Conservation (phyloP, 2,797 vertebrate genomes). For the Streptopelia turtur region DNA sequence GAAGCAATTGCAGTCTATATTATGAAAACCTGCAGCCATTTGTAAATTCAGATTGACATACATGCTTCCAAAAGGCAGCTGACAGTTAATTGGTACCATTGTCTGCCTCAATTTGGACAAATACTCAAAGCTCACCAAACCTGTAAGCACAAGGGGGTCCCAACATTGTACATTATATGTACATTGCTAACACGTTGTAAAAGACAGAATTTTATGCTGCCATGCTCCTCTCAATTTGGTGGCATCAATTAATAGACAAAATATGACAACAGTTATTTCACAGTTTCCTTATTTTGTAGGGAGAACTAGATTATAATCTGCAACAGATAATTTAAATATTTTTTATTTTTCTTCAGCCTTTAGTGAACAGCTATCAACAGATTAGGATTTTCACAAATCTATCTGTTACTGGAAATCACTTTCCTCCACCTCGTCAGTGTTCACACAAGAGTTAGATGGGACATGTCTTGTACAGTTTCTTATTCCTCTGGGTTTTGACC, state of each 20-base stretch:
- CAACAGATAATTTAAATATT: neutral
- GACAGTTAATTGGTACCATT: neutral
- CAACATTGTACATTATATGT: neutral
- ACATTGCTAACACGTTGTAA: neutral
- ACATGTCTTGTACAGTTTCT: neutral
- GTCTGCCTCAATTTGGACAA: neutral
- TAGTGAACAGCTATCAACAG: neutral
- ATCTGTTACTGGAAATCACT: neutral
- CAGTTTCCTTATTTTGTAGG: neutral
- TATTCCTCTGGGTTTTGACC: neutral
- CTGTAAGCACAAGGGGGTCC: neutral
- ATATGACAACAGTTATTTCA: neutral
- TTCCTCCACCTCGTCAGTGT: neutral
- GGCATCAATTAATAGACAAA: neutral
- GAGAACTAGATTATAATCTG: neutral
- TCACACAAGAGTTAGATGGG: rapidly evolving
- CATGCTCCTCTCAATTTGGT: neutral
- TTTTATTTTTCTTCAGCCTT: neutral
- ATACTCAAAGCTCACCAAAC: neutral
- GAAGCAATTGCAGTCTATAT: neutral
- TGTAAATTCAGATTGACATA: neutral
- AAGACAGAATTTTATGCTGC: neutral
- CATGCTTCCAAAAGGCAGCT: neutral
- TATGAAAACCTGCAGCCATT: neutral
- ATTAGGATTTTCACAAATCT: neutral